Conservation (phyloP, 2,113 vertebrate species). For the Chloebia gouldiae region DNA sequence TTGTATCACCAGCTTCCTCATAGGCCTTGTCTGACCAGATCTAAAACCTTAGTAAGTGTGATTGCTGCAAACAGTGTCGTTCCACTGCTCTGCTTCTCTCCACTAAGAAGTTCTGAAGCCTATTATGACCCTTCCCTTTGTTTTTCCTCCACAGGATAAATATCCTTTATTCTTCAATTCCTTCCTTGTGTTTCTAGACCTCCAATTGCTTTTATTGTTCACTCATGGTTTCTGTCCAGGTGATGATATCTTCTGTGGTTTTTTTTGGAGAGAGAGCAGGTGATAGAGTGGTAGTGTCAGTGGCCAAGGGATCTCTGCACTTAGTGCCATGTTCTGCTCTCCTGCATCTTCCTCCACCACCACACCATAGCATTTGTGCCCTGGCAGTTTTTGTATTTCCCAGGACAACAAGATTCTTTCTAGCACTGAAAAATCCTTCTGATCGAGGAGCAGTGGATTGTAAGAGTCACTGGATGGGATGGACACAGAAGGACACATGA, state of each 20-base stretch:
- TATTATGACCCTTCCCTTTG: not conserved
- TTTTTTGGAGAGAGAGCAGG: not conserved
- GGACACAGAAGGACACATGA: not conserved
- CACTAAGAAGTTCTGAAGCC: not conserved
- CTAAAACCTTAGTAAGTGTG: not conserved
- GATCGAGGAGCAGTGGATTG: not conserved
- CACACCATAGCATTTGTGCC: not conserved
- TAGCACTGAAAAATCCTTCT: not conserved
- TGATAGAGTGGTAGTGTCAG: not conserved
- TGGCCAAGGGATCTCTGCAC: not conserved
- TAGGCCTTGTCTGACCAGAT: not conserved
- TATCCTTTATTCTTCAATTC: not conserved
- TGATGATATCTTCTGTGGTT: not conserved
- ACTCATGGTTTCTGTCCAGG: not conserved
- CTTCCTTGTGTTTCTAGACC: not conserved
- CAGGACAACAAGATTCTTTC: not conserved
- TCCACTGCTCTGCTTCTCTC: not conserved
- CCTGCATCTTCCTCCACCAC: not conserved
- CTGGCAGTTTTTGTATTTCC: not conserved
- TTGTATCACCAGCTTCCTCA: not conserved
- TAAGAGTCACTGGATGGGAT: not conserved
- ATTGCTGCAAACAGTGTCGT: not conserved
- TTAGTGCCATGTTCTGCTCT: rapidly evolving
- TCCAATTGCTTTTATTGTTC: not conserved
- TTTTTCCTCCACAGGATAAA: not conserved